Percentiles rank a stretch among this genome's conserved stretches.
phyloP scores from a whole-genome alignment of 2,888 invertebrate genomes.

The Tetheella fluctuosa region DNA sequence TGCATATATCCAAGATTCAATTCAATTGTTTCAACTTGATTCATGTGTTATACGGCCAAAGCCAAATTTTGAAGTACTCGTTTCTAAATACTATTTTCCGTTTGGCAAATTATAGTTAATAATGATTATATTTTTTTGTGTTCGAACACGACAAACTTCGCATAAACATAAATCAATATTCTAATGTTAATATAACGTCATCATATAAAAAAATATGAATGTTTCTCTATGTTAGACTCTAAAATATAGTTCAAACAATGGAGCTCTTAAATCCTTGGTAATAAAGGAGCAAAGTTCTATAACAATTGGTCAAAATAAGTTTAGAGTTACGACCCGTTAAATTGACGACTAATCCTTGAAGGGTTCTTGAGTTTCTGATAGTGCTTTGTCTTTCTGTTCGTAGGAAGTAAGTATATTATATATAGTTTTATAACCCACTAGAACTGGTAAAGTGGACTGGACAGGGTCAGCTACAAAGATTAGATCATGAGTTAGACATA shows the following conservation, averaged over 20 bases:
- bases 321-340: slow-evolving; percentile 43
- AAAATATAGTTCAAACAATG: slow-evolving; percentile 46
- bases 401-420: neutral
- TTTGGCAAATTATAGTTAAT: too few species aligned
- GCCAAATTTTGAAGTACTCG: too few species aligned
- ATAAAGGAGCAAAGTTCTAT: slow-evolving; percentile 43
- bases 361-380: neutral
- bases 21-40: too few species aligned
- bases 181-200: neutral
- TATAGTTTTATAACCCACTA: too few species aligned
- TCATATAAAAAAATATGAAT: neutral
- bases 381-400: neutral
- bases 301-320: slow-evolving; percentile 54
- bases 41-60: too few species aligned
- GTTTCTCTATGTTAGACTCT: neutral
- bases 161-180: neutral
- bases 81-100: too few species aligned
- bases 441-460: neutral
- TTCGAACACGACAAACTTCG: too few species aligned
- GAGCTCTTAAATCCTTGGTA: slow-evolving; percentile 45
- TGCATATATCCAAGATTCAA: too few species aligned
- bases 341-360: slow-evolving; percentile 25
- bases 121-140: too few species aligned
- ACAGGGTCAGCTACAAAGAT: neutral
- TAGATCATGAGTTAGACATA: too few species aligned